A percentile compares a stretch with the other conserved stretches of the same genome.
These are phyloP conservation scores for Oryctolagus cuniculus DNA, from an alignment of 2,113 vertebrate genomes.

Conservation along the genomic window DNA sequence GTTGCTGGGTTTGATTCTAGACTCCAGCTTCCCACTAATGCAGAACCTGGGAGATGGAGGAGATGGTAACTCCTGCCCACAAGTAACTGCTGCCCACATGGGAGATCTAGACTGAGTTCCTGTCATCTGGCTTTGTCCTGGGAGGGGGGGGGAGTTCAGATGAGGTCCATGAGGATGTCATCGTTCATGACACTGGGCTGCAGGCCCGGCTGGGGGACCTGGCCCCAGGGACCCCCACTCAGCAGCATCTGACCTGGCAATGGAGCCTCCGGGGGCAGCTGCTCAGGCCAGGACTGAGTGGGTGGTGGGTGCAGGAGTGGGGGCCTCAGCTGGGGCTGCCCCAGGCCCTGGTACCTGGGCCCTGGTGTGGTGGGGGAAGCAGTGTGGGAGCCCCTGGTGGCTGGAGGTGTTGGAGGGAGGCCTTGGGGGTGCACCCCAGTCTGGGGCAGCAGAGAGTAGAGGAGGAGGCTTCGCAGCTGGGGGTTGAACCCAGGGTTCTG, in stretches of 20 bases:
- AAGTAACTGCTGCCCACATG: no score
- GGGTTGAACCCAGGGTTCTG: conserved; percentile 95
- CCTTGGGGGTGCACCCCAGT: conserved; percentile 89
- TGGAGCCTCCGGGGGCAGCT: conserved; percentile 88
- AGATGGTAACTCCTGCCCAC: no score
- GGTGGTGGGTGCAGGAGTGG: conserved; percentile 85
- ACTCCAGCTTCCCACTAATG: no score
- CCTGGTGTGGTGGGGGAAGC: conserved; percentile 90
- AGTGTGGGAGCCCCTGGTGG: conserved; percentile 84
- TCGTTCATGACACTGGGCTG: conserved; percentile 95
- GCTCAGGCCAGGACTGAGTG: conserved; percentile 88
- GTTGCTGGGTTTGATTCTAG: no score
- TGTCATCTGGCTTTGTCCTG: no score
- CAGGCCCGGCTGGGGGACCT: conserved; percentile 86
- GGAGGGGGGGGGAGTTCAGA: conserved; percentile 86
- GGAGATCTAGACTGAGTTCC: no score
- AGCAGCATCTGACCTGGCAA: conserved; percentile 87
- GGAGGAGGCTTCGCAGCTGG: conserved; percentile 95
- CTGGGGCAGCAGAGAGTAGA: conserved; percentile 95
- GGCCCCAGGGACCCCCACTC: neutral
- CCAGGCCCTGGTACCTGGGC: conserved; percentile 75
- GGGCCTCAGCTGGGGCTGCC: conserved; percentile 85
- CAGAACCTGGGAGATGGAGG: no score
- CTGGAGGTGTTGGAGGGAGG: conserved; percentile 90
- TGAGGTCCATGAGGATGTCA: conserved; percentile 95